phyloP scores from a whole-genome alignment of 2,113 vertebrate species.

The Empidonax traillii region DNA sequence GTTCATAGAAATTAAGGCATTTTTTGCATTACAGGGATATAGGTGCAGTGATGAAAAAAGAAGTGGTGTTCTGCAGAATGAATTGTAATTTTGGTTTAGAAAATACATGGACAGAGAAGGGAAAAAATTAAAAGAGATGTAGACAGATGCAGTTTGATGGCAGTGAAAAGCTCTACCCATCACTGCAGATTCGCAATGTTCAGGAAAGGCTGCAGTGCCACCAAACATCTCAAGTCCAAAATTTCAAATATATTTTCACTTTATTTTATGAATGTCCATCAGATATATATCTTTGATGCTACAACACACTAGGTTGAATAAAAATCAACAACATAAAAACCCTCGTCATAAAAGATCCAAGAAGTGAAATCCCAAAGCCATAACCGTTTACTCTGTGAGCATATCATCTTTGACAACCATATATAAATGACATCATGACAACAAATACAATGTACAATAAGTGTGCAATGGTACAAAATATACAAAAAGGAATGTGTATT shows the following conservation, averaged over 20 bases:
- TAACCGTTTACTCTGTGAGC: conserved; percentile 46
- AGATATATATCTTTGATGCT: conserved; percentile 40
- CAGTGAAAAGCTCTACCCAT: not conserved
- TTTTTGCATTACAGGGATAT: conserved; percentile 44
- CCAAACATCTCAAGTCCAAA: not conserved
- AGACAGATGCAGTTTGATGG: not conserved
- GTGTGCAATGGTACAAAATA: conserved; percentile 59
- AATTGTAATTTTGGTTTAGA: conserved; percentile 34
- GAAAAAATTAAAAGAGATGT: not conserved
- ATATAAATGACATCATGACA: conserved; percentile 48
- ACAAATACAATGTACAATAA: conserved; percentile 45
- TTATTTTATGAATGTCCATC: conserved; percentile 62
- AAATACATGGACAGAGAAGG: not conserved
- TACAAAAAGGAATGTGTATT: conserved; percentile 63
- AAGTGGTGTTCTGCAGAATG: not conserved
- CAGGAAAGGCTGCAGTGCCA: not conserved
- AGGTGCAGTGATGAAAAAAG: not conserved
- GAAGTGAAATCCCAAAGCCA: conserved; percentile 57
- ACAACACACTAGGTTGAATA: conserved; percentile 43
- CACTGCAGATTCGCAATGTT: not conserved
- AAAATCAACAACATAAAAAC: conserved; percentile 60
- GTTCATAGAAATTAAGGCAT: conserved; percentile 69
- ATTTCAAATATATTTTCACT: conserved; percentile 59
- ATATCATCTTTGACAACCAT: conserved; percentile 39
- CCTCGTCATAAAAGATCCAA: conserved; percentile 50